A percentile compares a stretch with the other conserved stretches of the same genome.
phyloP scores from a whole-genome alignment of 2,797 vertebrate genomes.

The Salmo trutta region DNA sequence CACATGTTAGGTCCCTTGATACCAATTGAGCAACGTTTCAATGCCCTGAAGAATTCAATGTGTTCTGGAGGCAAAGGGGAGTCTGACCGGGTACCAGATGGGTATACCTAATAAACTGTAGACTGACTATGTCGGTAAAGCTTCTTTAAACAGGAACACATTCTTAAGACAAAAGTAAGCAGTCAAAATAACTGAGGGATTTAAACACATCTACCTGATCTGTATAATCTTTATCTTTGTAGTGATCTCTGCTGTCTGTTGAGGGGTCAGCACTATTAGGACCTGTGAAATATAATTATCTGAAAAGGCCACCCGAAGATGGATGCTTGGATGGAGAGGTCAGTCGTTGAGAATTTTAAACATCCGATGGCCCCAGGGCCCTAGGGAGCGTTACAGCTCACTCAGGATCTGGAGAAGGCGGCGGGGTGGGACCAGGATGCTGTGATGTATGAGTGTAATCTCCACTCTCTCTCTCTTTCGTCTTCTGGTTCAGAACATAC shows the following conservation, averaged over 20 bases:
- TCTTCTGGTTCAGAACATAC: neutral
- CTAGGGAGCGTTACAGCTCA: conserved; percentile 59
- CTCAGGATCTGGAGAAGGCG: too few species aligned
- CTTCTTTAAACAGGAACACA: neutral
- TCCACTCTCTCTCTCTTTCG: conserved; percentile 26
- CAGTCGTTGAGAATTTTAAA: conserved; percentile 75
- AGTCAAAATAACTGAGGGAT: neutral
- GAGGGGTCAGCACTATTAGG: conserved; percentile 41
- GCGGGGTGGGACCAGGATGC: conserved; percentile 50
- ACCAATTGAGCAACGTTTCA: too few species aligned
- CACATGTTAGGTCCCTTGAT: too few species aligned
- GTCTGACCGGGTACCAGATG: too few species aligned
- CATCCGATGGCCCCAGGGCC: conserved; percentile 52
- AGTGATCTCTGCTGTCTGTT: too few species aligned
- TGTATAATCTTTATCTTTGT: too few species aligned
- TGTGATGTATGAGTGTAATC: conserved; percentile 64
- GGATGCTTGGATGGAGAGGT: conserved; percentile 73
- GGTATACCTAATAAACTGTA: too few species aligned
- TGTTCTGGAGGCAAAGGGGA: too few species aligned
- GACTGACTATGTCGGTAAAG: neutral
- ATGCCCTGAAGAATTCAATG: too few species aligned
- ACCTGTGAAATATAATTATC: conserved; percentile 67
- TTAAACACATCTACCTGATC: conserved; percentile 19
- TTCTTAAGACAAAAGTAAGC: neutral
- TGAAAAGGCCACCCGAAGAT: conserved; percentile 64